A percentile compares a stretch with the other conserved stretches of the same genome.
These are phyloP conservation scores for Ametastegia equiseti DNA, from an alignment of 2,888 invertebrate genomes.

Conservation along the genomic window DNA sequence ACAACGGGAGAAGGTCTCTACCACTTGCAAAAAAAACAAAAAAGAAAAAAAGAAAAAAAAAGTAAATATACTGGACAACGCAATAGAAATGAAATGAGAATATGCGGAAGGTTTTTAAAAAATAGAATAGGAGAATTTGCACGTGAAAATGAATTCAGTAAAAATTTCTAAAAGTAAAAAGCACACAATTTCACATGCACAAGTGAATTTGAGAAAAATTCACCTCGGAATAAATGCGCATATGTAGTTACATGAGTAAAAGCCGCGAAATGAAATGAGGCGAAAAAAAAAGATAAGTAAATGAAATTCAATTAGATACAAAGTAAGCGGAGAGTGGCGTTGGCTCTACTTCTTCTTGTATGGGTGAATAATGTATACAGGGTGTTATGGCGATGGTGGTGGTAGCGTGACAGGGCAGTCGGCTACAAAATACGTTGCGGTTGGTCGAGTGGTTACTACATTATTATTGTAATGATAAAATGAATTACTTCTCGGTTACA, in stretches of 20 bases:
- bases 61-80: no score
- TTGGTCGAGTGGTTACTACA: neutral
- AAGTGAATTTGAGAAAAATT: no score
- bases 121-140: no score
- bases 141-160: neutral
- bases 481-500: constrained; percentile 12
- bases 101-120: no score
- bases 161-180: neutral
- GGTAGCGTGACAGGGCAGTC: neutral
- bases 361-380: neutral
- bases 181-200: neutral
- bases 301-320: constrained; percentile 26
- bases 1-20: no score
- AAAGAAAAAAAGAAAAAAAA: no score
- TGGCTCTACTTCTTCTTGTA: no score
- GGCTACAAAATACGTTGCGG: constrained; percentile 29
- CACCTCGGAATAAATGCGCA: neutral
- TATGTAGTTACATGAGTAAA: neutral
- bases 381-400: neutral
- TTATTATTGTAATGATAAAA: constrained; percentile 27
- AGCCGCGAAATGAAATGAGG: neutral
- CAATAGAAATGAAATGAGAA: no score
- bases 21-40: no score
- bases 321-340: neutral
- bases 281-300: constrained; percentile 25